Evolutionary conservation across 2,113 vertebrate genomes (phyloP).

Genomic region (Daphoenositta chrysoptera): DNA sequence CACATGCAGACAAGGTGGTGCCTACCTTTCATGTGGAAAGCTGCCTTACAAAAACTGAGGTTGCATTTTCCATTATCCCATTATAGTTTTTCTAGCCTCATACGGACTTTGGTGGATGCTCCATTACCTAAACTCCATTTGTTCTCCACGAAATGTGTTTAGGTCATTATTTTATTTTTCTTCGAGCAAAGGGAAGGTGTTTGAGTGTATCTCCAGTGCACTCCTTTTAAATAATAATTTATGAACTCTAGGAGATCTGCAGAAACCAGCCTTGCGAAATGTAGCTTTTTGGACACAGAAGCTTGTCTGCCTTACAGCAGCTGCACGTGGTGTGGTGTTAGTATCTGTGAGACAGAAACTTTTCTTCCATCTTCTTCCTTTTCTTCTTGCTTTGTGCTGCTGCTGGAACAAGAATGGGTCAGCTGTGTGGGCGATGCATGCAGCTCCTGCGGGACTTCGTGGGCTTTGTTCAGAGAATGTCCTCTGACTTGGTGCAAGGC

Average conservation of each 20-base stretch:
- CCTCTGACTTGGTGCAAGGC: constrained; percentile 38
- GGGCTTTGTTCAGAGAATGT: constrained; percentile 40
- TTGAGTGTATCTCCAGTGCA: neutral
- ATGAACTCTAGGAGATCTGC: neutral
- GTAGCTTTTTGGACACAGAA: neutral
- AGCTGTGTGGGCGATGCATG: constrained; percentile 69
- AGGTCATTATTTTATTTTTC: neutral
- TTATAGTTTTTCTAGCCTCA: neutral
- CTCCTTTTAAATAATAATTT: neutral
- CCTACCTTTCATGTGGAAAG: constrained; percentile 18
- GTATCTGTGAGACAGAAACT: neutral
- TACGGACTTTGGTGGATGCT: neutral
- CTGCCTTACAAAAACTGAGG: neutral
- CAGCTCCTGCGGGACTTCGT: constrained; percentile 61
- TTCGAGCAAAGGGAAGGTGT: neutral
- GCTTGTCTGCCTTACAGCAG: neutral
- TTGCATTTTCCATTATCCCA: neutral
- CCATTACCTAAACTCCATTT: neutral
- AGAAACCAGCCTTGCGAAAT: neutral
- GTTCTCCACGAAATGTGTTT: neutral
- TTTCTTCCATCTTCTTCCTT: neutral
- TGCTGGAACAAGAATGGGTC: constrained; percentile 35
- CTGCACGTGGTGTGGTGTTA: neutral
- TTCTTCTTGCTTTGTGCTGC: neutral
- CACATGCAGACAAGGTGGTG: constrained; percentile 21